Evolutionary conservation across 2,888 invertebrate genomes (phyloP).

Genomic region (Halictus ligatus): DNA sequence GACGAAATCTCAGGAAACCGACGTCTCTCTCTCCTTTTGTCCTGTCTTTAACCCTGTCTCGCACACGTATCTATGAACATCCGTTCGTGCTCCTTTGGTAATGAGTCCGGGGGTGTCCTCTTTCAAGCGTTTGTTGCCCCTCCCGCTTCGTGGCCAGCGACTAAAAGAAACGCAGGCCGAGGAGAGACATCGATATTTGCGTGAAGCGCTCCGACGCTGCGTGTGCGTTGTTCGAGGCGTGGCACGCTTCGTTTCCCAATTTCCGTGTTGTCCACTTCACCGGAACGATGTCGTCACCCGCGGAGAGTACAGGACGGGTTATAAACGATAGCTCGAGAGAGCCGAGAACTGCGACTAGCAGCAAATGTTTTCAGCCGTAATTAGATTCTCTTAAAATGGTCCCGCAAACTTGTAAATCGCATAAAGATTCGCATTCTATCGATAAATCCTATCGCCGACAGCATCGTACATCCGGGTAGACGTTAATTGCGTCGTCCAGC

Average conservation of each 20-base stretch:
- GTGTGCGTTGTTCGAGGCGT: background rate
- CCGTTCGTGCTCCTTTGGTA: constrained; percentile 48
- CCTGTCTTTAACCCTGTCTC: constrained; percentile 50
- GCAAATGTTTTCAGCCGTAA: background rate
- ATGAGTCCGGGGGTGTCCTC: constrained; percentile 50
- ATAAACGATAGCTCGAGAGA: background rate
- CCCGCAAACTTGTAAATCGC: background rate
- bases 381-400: background rate
- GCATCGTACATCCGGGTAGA: background rate
- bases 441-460: background rate
- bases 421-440: background rate
- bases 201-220: constrained; percentile 3
- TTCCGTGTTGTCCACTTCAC: background rate
- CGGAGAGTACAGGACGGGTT: background rate
- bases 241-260: background rate
- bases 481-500: background rate
- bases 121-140: constrained; percentile 46
- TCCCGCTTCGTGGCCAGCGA: background rate
- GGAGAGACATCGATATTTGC: constrained; percentile 32
- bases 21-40: constrained; percentile 51
- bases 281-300: background rate
- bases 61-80: constrained; percentile 47
- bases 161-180: constrained; percentile 11
- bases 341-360: background rate
- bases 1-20: constrained; percentile 62